These are phyloP conservation scores for Papilio demoleus DNA, from an alignment of 2,888 invertebrate species.

Conservation along the genomic window DNA sequence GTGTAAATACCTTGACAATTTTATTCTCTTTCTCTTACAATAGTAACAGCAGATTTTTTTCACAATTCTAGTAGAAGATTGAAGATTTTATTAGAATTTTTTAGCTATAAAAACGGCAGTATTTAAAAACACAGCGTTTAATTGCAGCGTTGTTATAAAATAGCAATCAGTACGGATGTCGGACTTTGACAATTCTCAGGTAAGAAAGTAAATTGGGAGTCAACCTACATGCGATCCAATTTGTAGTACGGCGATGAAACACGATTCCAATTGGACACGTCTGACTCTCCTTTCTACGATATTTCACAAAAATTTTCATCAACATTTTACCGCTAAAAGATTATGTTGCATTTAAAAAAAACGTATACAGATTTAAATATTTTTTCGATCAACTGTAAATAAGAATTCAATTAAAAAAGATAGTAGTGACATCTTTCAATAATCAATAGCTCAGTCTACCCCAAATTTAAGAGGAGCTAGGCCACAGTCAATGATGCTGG, in stretches of 20 bases:
- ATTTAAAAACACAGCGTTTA: no score
- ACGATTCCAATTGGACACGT: constrained; percentile 32
- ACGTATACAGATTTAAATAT: background rate
- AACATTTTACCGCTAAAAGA: constrained; percentile 6
- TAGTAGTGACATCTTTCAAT: background rate
- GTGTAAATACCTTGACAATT: no score
- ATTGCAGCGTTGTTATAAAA: constrained; percentile 8
- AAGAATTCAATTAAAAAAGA: background rate
- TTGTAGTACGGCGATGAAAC: constrained; percentile 23
- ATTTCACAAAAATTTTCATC: constrained; percentile 20
- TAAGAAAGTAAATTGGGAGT: constrained; percentile 26
- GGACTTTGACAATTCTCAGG: constrained; percentile 7
- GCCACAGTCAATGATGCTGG: no score
- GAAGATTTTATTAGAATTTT: no score
- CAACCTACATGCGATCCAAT: constrained; percentile 30
- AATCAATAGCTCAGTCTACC: no score
- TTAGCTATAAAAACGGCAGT: no score
- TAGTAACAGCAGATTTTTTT: no score
- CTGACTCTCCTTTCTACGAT: constrained; percentile 1
- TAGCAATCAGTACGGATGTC: constrained; percentile 4
- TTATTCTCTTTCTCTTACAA: no score
- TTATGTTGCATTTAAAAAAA: background rate
- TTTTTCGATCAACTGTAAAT: background rate
- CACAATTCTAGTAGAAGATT: no score
- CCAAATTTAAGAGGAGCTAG: no score